A percentile compares a stretch with the other conserved stretches of the same genome.
Evolutionary conservation across 2,797 vertebrate genomes (phyloP).

Genomic region (Fringilla coelebs): DNA sequence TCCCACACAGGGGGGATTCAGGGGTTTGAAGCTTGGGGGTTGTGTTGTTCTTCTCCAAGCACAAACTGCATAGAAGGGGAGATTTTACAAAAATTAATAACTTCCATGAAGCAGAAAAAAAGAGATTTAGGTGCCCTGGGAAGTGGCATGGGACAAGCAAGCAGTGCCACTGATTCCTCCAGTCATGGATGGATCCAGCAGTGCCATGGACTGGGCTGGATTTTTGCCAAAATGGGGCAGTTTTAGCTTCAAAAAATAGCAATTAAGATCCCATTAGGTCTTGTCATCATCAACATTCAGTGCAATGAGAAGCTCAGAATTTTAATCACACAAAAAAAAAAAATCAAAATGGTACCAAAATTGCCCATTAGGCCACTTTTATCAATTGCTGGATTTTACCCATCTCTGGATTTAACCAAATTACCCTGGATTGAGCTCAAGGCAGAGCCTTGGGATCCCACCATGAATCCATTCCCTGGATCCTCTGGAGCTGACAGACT

Average conservation of each 20-base stretch:
- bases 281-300: not conserved
- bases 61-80: accelerated
- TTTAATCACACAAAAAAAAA: not conserved
- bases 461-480: accelerated
- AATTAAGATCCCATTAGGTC: not conserved
- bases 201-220: not conserved
- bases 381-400: not conserved
- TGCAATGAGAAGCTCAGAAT: not conserved
- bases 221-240: not conserved
- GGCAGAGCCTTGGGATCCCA: not conserved
- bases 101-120: not conserved
- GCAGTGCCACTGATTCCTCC: not conserved
- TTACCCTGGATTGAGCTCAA: not conserved
- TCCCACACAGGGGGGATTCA: accelerated
- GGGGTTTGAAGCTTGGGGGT: not conserved
- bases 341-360: not conserved
- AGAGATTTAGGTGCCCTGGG: not conserved
- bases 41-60: not conserved
- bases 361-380: not conserved
- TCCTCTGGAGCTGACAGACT: not conserved
- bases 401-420: not conserved
- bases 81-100: not conserved
- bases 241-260: not conserved
- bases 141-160: not conserved
- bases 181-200: not conserved